phyloP scores from a whole-genome alignment of 2,888 invertebrate genomes.

The Drosophila helvetica region DNA sequence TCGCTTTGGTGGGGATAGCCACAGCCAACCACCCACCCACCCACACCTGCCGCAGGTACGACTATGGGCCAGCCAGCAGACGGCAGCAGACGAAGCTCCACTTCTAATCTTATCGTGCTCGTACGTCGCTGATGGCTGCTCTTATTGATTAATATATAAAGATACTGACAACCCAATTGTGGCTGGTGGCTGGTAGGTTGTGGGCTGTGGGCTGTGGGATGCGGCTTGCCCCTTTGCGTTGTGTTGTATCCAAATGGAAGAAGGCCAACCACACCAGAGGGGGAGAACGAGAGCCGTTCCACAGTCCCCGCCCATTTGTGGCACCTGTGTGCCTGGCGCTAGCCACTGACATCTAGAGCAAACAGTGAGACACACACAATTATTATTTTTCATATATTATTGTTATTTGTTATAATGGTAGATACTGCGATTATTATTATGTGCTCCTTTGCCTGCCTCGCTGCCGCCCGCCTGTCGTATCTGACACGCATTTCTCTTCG shows the following conservation, averaged over 20 bases:
- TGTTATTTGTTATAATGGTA: conserved; percentile 49
- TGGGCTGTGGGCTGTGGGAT: too few relatives aligned
- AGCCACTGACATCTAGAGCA: conserved; percentile 40
- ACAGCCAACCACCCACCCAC: neutral
- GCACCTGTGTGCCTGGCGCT: conserved; percentile 57
- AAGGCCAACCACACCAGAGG: conserved; percentile 11
- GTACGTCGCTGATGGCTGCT: conserved; percentile 40
- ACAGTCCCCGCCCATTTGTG: conserved; percentile 2
- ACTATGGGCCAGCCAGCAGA: neutral
- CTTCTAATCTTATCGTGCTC: conserved; percentile 57
- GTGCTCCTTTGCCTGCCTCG: conserved; percentile 36
- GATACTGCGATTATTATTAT: conserved; percentile 19
- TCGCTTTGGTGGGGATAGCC: neutral
- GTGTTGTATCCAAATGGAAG: conserved; percentile 28
- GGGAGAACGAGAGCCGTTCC: conserved; percentile 1
- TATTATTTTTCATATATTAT: conserved; percentile 50
- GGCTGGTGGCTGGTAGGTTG: conserved; percentile 3
- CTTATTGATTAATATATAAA: conserved; percentile 69
- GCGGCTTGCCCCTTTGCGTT: too few relatives aligned
- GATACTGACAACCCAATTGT: conserved; percentile 51
- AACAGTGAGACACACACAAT: conserved; percentile 50
- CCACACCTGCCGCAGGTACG: neutral
- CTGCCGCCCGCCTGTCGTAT: conserved; percentile 27
- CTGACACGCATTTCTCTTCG: conserved; percentile 56
- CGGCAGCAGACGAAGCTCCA: conserved; percentile 30